These are phyloP conservation scores for Hemibagrus wyckioides DNA, from an alignment of 2,113 vertebrate species.

Conservation along the genomic window DNA sequence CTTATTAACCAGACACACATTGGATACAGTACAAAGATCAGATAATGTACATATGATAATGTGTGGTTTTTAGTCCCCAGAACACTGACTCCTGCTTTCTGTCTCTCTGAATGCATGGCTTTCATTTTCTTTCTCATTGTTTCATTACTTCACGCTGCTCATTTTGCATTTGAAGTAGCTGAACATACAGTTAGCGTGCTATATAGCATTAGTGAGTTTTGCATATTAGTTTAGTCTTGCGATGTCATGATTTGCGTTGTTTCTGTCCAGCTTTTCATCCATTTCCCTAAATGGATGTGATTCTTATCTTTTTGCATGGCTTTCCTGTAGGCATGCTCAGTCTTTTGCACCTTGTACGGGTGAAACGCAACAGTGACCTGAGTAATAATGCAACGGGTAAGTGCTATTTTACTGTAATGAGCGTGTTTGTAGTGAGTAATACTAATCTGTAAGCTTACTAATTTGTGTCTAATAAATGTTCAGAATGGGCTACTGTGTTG, in stretches of 20 bases:
- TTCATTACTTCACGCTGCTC: not conserved
- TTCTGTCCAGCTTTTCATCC: constrained; percentile 15
- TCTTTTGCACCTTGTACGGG: not conserved
- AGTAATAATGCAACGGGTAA: not conserved
- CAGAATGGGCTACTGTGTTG: not conserved
- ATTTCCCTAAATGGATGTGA: constrained; percentile 24
- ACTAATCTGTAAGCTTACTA: not conserved
- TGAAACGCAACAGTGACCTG: not conserved
- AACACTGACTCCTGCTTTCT: not conserved
- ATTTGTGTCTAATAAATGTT: not conserved
- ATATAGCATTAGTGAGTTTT: not conserved
- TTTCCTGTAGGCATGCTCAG: constrained; percentile 18
- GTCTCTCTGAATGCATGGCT: not conserved
- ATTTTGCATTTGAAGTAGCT: not conserved
- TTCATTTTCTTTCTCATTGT: not conserved
- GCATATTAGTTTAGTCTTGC: not conserved
- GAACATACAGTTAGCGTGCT: not conserved
- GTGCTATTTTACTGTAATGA: not conserved
- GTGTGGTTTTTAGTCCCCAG: not conserved
- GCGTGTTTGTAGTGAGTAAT: not conserved
- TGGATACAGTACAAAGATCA: not conserved
- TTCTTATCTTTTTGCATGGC: constrained; percentile 25
- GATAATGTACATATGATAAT: not conserved
- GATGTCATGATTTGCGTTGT: not conserved
- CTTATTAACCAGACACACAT: not conserved